Evolutionary conservation across 2,113 vertebrate species (phyloP).

Genomic region (Epinephelus cyanopodus): DNA sequence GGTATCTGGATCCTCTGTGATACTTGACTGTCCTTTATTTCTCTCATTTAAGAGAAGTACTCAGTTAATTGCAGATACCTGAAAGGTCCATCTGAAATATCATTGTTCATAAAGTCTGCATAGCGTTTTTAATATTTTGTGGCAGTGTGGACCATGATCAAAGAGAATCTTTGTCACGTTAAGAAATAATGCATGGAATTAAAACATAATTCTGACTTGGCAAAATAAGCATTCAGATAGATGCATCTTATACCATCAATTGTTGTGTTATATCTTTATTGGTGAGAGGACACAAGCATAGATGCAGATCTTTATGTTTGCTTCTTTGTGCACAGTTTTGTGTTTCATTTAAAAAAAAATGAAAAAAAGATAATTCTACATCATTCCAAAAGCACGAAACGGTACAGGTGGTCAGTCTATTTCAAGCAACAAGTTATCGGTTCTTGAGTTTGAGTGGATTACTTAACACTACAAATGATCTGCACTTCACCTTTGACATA

Average conservation of each 20-base stretch:
- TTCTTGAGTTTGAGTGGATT: not conserved
- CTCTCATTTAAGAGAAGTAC: no score
- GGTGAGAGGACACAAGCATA: not conserved
- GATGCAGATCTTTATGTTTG: not conserved
- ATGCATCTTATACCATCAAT: not conserved
- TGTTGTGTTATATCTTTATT: not conserved
- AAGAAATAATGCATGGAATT: no score
- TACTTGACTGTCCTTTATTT: no score
- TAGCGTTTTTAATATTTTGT: no score
- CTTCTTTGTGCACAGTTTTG: not conserved
- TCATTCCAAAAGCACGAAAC: not conserved
- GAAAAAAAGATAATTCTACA: not conserved
- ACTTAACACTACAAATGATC: not conserved
- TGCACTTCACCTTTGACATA: no score
- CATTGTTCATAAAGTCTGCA: no score
- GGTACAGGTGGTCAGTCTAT: not conserved
- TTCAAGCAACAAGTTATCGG: not conserved
- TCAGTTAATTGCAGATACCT: no score
- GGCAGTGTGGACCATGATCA: no score
- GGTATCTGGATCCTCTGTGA: no score
- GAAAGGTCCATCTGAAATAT: no score
- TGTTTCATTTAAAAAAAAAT: not conserved
- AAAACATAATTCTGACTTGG: not conserved
- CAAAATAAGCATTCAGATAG: not conserved
- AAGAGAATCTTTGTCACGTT: no score